These are phyloP conservation scores for Ectemnius lituratus DNA, from an alignment of 2,888 invertebrate species.

Conservation along the genomic window DNA sequence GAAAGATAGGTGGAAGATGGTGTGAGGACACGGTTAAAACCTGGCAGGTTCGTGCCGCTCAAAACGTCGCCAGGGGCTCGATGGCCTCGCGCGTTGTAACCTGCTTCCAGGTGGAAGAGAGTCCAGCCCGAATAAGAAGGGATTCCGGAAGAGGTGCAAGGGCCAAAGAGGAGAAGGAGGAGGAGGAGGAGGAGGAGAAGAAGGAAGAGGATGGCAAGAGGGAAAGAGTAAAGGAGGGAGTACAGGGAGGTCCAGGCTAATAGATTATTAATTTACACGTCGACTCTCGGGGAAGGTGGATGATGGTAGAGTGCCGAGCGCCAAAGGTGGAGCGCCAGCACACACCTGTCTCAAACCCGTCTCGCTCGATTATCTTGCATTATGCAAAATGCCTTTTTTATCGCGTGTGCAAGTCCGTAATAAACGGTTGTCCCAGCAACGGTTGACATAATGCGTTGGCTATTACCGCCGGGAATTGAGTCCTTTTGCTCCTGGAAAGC, in stretches of 20 bases:
- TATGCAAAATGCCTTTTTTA: slow-evolving; percentile 74
- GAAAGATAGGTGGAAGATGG: slow-evolving; percentile 10
- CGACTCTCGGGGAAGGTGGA: slow-evolving; percentile 52
- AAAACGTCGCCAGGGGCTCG: slow-evolving; percentile 63
- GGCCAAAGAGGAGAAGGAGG: slow-evolving; percentile 36
- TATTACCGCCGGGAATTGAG: slow-evolving; percentile 70
- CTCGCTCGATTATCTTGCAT: slow-evolving; percentile 74
- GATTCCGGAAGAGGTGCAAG: slow-evolving; percentile 16
- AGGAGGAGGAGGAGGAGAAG: not conserved
- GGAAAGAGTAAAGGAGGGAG: slow-evolving; percentile 21
- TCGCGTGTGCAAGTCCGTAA: slow-evolving; percentile 62
- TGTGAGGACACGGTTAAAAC: slow-evolving; percentile 22
- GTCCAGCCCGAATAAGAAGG: slow-evolving; percentile 11
- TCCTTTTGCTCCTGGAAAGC: slow-evolving; percentile 63
- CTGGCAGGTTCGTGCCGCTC: slow-evolving; percentile 52
- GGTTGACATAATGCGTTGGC: slow-evolving; percentile 76
- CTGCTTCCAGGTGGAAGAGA: slow-evolving; percentile 27
- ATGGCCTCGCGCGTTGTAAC: slow-evolving; percentile 24
- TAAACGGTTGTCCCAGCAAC: slow-evolving; percentile 74
- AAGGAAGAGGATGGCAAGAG: not conserved
- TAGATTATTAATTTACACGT: slow-evolving; percentile 76
- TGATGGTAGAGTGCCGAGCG: slow-evolving; percentile 52
- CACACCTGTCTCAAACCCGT: slow-evolving; percentile 75
- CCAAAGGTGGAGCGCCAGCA: slow-evolving; percentile 45
- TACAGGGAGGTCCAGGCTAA: slow-evolving; percentile 58